Evolutionary conservation across 2,888 invertebrate genomes (phyloP).

Genomic region (Amblyteles armatorius): DNA sequence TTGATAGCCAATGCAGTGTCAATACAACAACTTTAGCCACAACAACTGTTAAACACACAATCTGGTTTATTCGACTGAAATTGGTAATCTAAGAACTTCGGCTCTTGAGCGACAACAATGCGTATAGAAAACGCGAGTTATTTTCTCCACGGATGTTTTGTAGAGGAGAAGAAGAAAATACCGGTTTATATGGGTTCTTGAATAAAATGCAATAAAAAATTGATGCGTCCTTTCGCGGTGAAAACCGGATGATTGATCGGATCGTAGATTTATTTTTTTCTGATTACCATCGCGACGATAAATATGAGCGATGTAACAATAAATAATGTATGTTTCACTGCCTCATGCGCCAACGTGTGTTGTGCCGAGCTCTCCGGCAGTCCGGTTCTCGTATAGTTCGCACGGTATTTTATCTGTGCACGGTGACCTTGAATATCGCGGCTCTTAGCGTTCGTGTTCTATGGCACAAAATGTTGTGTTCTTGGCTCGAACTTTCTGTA

Average conservation of each 20-base stretch:
- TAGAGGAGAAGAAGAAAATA: not conserved
- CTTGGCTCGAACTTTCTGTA: not conserved
- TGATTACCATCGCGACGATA: not conserved
- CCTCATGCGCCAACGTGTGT: not conserved
- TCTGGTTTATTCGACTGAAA: too few species aligned
- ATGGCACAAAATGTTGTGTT: not conserved
- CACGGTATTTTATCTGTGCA: not conserved
- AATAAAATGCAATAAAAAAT: too few species aligned
- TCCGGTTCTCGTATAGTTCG: not conserved
- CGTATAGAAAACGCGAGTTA: too few species aligned
- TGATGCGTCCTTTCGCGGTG: not conserved
- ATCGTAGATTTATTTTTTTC: not conserved
- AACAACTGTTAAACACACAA: too few species aligned
- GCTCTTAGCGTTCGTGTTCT: not conserved
- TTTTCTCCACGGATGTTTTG: too few species aligned
- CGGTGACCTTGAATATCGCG: not conserved
- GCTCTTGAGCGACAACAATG: too few species aligned
- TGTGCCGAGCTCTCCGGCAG: not conserved
- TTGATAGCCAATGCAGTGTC: too few species aligned
- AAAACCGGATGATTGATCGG: slow-evolving; percentile 7
- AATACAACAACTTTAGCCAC: too few species aligned
- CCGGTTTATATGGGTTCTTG: too few species aligned
- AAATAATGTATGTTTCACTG: not conserved
- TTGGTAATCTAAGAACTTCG: too few species aligned
- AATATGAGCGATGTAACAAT: not conserved